Conservation (phyloP, 2,113 vertebrate species). For the Otolemur garnettii region DNA sequence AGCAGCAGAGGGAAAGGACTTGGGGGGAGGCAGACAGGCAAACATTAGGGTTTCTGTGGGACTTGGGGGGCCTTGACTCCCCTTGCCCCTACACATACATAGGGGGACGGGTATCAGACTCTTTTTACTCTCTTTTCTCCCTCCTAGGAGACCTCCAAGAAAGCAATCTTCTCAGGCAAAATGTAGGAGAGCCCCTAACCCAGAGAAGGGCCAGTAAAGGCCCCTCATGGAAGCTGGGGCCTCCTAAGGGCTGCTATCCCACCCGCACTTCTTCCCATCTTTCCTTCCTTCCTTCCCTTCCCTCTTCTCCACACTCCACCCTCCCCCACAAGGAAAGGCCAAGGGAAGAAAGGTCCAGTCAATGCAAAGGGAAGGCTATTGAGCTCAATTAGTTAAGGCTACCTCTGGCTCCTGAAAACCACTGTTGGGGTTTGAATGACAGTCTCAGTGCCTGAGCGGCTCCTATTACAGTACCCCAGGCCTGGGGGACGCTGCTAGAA, state of each 20-base stretch:
- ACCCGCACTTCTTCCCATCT: not conserved
- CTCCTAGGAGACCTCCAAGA: conserved; percentile 20
- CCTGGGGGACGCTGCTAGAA: not conserved
- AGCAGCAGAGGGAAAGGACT: conserved; percentile 61
- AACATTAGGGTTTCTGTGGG: not conserved
- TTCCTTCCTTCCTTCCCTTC: not conserved
- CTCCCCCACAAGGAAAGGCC: not conserved
- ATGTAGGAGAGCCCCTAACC: not conserved
- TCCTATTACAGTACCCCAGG: not conserved
- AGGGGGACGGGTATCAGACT: conserved; percentile 18
- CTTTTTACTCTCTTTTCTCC: conserved; percentile 19
- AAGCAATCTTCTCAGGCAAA: conserved; percentile 3
- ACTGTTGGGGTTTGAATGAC: not conserved
- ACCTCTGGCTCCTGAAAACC: not conserved
- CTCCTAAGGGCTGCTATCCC: not conserved
- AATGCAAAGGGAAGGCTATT: not conserved
- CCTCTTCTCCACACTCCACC: not conserved
- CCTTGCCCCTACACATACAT: conserved; percentile 25
- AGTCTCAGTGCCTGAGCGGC: not conserved
- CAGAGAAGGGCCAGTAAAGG: not conserved
- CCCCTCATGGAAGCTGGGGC: not conserved
- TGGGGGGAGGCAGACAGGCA: not conserved
- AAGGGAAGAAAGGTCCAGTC: conserved; percentile 1
- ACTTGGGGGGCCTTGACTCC: conserved; percentile 58
- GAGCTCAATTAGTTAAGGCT: not conserved